Base-by-base conservation (phyloP, 2,888 invertebrate species). In the Drosophila picticornis region DNA sequence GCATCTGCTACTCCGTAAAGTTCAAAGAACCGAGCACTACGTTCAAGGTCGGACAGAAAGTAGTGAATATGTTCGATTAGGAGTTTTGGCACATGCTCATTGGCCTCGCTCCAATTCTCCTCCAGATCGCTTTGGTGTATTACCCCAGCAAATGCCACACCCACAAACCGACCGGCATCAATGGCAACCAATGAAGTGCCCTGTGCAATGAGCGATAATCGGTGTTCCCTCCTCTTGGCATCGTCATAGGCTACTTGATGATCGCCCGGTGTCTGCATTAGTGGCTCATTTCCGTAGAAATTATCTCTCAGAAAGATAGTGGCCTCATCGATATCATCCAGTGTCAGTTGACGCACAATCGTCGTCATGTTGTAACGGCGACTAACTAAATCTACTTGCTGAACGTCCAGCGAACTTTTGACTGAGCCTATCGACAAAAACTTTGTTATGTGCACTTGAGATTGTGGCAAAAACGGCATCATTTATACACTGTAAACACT, bases 31-130 rank as follows among this genome's bases (percentile, higher is more conserved):
- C 83, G 62, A 0, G 91, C 81, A n/a, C 74, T 75, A 4, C 46
- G 55, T 38, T 91, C 91, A 19, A 91, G 25, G 7, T 63, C 50
- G 3, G 88, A 68, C 2, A 91, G 73, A 11, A 91, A 78, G 52
- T 79, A 74, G 40, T 87, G 63, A 27, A 80, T 55, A 16, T 88
- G 86, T 7, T 77, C 69, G 72, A 83, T 40, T 69, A 67, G n/a
- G 2, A 29, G 27, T 13, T 67, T 53, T 11, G 55, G 69, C 31
- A 61, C 56, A 31, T 57, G 56, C 22, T 59, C 62, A 6, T 72
- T 57, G n/a, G 29, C 63, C 10, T 81, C 65, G 7, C 1, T 25
- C 64, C 63, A 81, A 25, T 50, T 61, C 16, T 72, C 7, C 10
- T 81, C 76, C 29, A 84, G 2, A 4, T 83, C 72, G 10, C 29